A percentile compares a stretch with the other conserved stretches of the same genome.
These are phyloP conservation scores for Rhabditoides inermis DNA, from an alignment of 2,888 invertebrate species.

Conservation along the genomic window DNA sequence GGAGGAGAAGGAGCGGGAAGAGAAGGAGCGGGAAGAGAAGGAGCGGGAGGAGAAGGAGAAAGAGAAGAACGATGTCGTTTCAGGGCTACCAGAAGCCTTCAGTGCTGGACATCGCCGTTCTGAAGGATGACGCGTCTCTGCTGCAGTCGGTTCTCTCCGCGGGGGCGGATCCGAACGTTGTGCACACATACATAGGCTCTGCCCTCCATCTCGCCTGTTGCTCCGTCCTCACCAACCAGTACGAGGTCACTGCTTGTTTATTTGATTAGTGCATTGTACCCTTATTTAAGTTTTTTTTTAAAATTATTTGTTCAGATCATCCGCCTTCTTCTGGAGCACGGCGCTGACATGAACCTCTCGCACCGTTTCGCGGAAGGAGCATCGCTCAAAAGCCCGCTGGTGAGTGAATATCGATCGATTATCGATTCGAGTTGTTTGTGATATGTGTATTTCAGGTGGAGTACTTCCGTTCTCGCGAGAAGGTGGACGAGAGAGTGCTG, in stretches of 20 bases:
- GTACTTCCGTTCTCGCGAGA: slow-evolving; percentile 16
- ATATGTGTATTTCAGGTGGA: no score
- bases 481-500: slow-evolving; percentile 31
- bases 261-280: no score
- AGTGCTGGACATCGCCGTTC: slow-evolving; percentile 74
- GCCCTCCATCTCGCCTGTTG: slow-evolving; percentile 55
- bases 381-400: slow-evolving; percentile 42
- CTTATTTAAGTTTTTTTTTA: no score
- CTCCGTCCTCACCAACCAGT: slow-evolving; percentile 38
- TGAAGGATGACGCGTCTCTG: slow-evolving; percentile 55
- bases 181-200: slow-evolving; percentile 53
- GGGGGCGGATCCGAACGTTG: slow-evolving; percentile 56
- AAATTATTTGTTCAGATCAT: slow-evolving; percentile 24
- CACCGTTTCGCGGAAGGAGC: slow-evolving; percentile 34
- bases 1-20: no score
- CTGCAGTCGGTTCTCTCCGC: slow-evolving; percentile 53
- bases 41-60: not conserved
- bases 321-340: slow-evolving; percentile 26
- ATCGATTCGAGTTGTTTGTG: no score
- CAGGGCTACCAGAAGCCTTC: slow-evolving; percentile 68
- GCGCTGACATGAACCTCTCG: slow-evolving; percentile 42
- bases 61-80: no score
- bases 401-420: slow-evolving; percentile 36
- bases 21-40: no score
- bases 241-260: no score